A percentile compares a stretch with the other conserved stretches of the same genome.
Evolutionary conservation across 1,140 invertebrate species (phyloP).

Genomic region (Solen grandis): DNA sequence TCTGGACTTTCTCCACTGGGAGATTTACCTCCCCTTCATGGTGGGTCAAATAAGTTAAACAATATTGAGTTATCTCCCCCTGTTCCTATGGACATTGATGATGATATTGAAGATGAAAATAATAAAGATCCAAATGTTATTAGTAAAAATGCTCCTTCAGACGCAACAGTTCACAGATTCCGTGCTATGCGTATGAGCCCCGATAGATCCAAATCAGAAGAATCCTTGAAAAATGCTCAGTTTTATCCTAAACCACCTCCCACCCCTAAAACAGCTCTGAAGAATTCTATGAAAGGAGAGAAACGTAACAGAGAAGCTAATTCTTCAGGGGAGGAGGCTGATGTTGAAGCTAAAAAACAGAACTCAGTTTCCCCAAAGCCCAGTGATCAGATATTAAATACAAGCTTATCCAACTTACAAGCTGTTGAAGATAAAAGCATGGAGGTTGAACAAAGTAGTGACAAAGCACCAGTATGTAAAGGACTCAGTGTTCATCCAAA

Average conservation of each 20-base stretch:
- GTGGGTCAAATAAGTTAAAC: slow-evolving; percentile 19
- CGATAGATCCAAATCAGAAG: slow-evolving; percentile 63
- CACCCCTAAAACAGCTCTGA: slow-evolving; percentile 65
- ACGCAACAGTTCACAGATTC: slow-evolving; percentile 68
- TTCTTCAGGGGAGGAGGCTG: slow-evolving; percentile 68
- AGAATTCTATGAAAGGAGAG: slow-evolving; percentile 65
- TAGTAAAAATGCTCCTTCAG: slow-evolving; percentile 61
- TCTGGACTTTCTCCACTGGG: slow-evolving; percentile 31
- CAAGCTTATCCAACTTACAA: slow-evolving; percentile 46
- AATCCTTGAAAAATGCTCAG: slow-evolving; percentile 68
- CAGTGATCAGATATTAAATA: slow-evolving; percentile 45
- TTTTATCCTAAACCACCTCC: slow-evolving; percentile 74
- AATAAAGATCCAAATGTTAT: slow-evolving; percentile 23
- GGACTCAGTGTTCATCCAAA: slow-evolving; percentile 38
- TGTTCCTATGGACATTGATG: slow-evolving; percentile 56
- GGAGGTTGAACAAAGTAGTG: slow-evolving; percentile 7
- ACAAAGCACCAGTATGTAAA: slow-evolving; percentile 11
- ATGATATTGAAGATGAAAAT: slow-evolving; percentile 51
- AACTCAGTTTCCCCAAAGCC: slow-evolving; percentile 37
- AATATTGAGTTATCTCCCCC: slow-evolving; percentile 41
- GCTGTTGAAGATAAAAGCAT: slow-evolving; percentile 12
- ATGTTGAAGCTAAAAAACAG: slow-evolving; percentile 63
- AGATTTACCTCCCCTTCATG: slow-evolving; percentile 43
- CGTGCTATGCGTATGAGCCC: slow-evolving; percentile 68
- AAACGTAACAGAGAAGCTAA: slow-evolving; percentile 66